Base-by-base conservation (phyloP, 2,797 vertebrate species). In the Labroides dimidiatus region DNA sequence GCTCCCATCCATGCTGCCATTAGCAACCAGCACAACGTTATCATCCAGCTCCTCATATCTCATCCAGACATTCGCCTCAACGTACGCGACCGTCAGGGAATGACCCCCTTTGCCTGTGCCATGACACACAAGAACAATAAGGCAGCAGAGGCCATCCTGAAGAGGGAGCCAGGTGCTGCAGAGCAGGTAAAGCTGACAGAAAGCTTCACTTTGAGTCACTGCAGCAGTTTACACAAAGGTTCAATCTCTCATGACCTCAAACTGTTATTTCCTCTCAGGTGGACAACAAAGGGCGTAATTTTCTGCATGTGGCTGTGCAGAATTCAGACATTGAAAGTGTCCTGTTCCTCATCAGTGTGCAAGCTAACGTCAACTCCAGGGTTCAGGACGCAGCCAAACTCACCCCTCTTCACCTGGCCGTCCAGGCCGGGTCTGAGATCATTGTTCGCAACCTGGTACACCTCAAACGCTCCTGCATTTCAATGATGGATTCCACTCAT, bases 51-150 rank as follows among this genome's bases (percentile, higher is more conserved):
- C 72, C 92, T 99, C 89, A 97, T 99, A 77, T 99, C 96, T 6
- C 98, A 99, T 78, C 97, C 97, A 0, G 95, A 97, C 54, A 98
- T 99, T 80, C 96, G 96, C 57, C 89, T 99, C 19, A 96, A 93
- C 30, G 87, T 96, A 19, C 95, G 98, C 5, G 98, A 99, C 88
- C 94, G 98, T 33, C 98, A 98, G 86, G 97, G 97, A 73, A 95
- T 97, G 94, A 99, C 97, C 1, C 98, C 98, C 0, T 99, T 99
- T 13, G 97, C 98, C 48, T 99, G 98, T 17, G 98, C 98, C 57
- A 99, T 99, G 98, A 99, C 97, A 0, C 95, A 96, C 57, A 99
- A 99, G 91, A 99, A 99, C 84, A 99, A 99, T 65, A 99, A 97
- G 83, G 98, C 98, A 0, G 98, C 98, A 0, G 98, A 99, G 82